Percentiles rank a stretch among this genome's conserved stretches.
These are phyloP conservation scores for Cyrtonyx montezumae DNA, from an alignment of 2,113 vertebrate species.

Conservation along the genomic window DNA sequence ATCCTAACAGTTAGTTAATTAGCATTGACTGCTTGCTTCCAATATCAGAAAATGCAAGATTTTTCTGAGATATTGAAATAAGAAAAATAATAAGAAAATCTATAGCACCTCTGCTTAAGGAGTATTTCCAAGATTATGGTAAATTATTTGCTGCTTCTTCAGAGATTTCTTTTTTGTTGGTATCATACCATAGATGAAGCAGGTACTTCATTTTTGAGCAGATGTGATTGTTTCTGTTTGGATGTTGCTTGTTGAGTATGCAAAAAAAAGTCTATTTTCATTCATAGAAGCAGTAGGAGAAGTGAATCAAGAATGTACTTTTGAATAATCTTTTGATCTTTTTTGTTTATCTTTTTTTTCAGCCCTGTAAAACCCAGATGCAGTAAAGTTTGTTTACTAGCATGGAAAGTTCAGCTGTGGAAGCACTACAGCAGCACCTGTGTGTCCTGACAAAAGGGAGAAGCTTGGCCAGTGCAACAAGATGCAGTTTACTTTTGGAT, in stretches of 20 bases:
- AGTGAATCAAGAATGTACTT: background rate
- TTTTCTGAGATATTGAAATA: background rate
- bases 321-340: background rate
- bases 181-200: background rate
- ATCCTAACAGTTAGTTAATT: background rate
- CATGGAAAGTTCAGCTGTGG: background rate
- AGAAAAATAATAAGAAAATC: background rate
- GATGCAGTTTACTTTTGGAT: background rate
- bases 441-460: background rate
- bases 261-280: background rate
- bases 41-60: background rate
- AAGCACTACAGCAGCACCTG: background rate
- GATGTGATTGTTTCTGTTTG: background rate
- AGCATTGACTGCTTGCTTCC: background rate
- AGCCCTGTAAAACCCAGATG: background rate
- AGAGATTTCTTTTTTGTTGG: background rate
- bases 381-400: background rate
- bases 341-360: background rate
- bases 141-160: background rate
- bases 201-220: background rate
- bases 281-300: background rate
- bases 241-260: background rate
- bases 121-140: background rate
- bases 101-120: background rate
- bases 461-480: background rate